These are phyloP conservation scores for Austrofundulus limnaeus DNA, from an alignment of 2,113 vertebrate species.

Conservation along the genomic window DNA sequence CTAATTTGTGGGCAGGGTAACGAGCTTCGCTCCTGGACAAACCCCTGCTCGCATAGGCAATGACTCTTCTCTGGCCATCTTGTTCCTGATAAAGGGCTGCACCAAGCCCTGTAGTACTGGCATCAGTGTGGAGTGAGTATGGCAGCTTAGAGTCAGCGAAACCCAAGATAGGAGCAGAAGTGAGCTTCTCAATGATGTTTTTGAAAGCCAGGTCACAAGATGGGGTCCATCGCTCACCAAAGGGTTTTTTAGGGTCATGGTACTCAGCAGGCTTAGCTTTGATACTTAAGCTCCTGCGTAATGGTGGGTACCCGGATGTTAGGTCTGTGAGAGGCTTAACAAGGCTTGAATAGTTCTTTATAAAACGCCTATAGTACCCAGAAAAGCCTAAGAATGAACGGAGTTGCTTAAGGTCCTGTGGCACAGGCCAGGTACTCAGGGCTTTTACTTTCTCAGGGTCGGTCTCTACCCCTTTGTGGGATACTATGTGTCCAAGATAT, in stretches of 20 bases:
- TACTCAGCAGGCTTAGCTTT: neutral
- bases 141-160: neutral
- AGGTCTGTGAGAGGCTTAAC: neutral
- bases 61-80: neutral
- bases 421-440: neutral
- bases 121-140: neutral
- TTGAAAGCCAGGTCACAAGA: constrained; percentile 4
- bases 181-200: neutral
- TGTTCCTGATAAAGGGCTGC: neutral
- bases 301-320: neutral
- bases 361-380: neutral
- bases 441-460: neutral
- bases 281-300: neutral
- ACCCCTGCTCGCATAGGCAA: constrained; percentile 1
- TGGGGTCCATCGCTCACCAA: neutral
- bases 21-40: neutral
- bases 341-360: neutral
- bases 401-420: neutral
- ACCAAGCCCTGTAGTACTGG: neutral
- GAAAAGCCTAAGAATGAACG: neutral
- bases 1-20: neutral
- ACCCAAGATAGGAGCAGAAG: neutral
- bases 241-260: neutral
- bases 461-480: neutral
- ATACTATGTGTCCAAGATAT: neutral